Evolutionary conservation across 2,888 invertebrate species (phyloP).

Genomic region (Crematogaster levior): DNA sequence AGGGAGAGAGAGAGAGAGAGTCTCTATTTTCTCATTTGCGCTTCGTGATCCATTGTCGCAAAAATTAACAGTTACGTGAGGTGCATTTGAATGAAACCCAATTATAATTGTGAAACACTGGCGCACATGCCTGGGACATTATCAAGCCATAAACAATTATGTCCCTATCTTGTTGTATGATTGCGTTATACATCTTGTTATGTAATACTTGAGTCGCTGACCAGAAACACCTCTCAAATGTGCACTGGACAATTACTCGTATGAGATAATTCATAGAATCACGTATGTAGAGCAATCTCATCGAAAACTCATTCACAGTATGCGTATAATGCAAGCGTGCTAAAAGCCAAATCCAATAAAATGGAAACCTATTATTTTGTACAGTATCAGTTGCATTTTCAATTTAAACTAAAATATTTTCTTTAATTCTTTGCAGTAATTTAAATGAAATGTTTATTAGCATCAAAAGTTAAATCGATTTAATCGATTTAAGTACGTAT

Average conservation of each 20-base stretch:
- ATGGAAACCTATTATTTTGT: slow-evolving; percentile 15
- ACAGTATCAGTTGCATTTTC: neutral
- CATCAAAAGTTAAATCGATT: too few relatives aligned
- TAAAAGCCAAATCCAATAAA: slow-evolving; percentile 1
- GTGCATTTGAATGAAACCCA: neutral
- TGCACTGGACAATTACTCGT: neutral
- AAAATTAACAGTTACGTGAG: slow-evolving; percentile 1
- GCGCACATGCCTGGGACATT: neutral
- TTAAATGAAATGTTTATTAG: too few relatives aligned
- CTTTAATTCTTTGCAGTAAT: too few relatives aligned
- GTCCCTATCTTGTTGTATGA: neutral
- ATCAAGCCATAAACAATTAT: neutral
- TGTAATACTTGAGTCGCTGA: slow-evolving; percentile 3
- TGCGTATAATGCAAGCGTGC: neutral
- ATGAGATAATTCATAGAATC: slow-evolving; percentile 31
- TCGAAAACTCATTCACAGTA: slow-evolving; percentile 15
- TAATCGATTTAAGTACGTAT: too few relatives aligned
- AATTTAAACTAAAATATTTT: neutral
- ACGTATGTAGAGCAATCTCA: slow-evolving; percentile 2
- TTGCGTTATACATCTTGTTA: neutral
- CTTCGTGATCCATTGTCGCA: neutral
- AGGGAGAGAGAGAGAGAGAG: too few relatives aligned
- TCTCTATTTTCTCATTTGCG: too few relatives aligned
- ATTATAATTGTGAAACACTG: neutral
- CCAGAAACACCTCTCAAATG: slow-evolving; percentile 31